phyloP scores from a whole-genome alignment of 2,797 vertebrate species.

The Telmatherina bonti region DNA sequence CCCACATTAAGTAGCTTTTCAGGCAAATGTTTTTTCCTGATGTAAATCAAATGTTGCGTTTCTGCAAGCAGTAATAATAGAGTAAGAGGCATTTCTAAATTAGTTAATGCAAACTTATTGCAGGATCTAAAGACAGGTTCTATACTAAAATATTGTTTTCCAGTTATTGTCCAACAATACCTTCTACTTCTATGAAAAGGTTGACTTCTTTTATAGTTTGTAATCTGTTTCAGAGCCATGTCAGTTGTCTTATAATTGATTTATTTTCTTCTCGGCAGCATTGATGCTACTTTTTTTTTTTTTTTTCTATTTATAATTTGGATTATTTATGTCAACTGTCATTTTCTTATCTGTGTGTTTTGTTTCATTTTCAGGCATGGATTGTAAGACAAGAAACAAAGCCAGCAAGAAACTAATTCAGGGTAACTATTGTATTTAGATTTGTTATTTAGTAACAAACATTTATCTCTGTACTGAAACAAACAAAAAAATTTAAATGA shows the following conservation, averaged over 20 bases:
- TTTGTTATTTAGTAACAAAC: not conserved
- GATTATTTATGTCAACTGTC: not conserved
- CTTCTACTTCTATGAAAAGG: not conserved
- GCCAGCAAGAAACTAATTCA: conserved; percentile 91
- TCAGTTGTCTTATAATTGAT: not conserved
- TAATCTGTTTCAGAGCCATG: too few relatives aligned
- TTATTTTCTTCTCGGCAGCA: not conserved
- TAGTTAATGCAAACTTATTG: not conserved
- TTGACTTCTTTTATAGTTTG: too few relatives aligned
- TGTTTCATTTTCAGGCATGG: conserved; percentile 85
- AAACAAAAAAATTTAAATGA: not conserved
- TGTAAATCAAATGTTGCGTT: not conserved
- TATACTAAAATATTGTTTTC: not conserved
- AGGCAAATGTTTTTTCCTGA: not conserved
- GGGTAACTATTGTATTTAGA: conserved; percentile 80
- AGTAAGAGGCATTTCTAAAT: not conserved
- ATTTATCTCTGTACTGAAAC: not conserved
- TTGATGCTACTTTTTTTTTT: not conserved
- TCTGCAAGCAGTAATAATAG: not conserved
- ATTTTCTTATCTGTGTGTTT: conserved; percentile 1
- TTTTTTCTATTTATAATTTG: not conserved
- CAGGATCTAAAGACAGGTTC: not conserved
- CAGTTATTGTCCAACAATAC: not conserved
- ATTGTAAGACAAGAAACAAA: conserved; percentile 85
- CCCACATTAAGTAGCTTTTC: not conserved